These are phyloP conservation scores for Agapostemon virescens DNA, from an alignment of 2,888 invertebrate species.

Conservation along the genomic window DNA sequence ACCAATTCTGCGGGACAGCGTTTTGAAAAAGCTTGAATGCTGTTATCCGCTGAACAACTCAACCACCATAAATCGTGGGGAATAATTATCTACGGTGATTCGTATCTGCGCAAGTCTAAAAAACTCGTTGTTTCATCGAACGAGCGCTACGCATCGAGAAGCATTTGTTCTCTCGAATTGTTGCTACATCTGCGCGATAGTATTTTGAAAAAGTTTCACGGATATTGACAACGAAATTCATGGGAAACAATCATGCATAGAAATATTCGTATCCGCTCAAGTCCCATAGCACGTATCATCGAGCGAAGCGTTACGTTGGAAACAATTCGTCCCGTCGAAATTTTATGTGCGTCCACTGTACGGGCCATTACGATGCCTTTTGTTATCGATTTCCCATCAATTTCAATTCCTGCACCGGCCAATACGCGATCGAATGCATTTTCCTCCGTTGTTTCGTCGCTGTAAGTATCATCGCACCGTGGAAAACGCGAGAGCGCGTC, in stretches of 20 bases:
- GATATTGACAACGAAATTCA: too few relatives aligned
- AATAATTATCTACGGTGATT: not conserved
- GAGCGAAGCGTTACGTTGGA: not conserved
- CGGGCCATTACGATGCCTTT: not conserved
- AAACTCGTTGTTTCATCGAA: too few relatives aligned
- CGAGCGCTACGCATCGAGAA: too few relatives aligned
- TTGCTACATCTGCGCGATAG: too few relatives aligned
- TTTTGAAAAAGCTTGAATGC: too few relatives aligned
- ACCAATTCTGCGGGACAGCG: too few relatives aligned
- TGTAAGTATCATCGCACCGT: not conserved
- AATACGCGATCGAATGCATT: constrained; percentile 22
- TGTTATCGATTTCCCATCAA: not conserved
- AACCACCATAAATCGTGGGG: not conserved
- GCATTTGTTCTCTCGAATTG: too few relatives aligned
- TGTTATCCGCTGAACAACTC: not conserved
- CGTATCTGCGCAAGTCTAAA: too few relatives aligned
- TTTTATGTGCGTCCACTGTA: not conserved
- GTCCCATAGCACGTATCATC: not conserved
- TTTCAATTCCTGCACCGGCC: not conserved
- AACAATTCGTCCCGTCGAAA: not conserved
- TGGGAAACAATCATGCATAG: too few relatives aligned
- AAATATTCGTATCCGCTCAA: too few relatives aligned
- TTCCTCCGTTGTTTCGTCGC: not conserved
- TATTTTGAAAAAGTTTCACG: too few relatives aligned
- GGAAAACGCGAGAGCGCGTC: constrained; percentile 3